phyloP scores from a whole-genome alignment of 2,113 vertebrate species.

The Sakesphorus luctuosus region DNA sequence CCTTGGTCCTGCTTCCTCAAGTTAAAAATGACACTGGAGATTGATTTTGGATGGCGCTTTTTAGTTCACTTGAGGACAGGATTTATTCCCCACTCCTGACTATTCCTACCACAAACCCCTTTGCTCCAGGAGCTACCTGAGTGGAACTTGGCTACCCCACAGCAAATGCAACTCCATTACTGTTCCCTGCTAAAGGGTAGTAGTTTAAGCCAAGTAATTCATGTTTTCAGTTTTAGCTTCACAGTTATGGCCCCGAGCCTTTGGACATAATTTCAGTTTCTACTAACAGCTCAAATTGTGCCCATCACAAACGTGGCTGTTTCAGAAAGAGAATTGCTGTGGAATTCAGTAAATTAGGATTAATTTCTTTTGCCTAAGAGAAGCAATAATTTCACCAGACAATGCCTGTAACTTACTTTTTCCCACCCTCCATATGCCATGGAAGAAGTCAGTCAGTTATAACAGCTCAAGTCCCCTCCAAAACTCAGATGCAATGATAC shows the following conservation, averaged over 20 bases:
- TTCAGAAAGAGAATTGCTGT: constrained; percentile 9
- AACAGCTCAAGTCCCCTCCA: background rate
- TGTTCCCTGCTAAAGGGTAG: background rate
- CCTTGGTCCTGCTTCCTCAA: background rate
- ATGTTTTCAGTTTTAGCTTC: background rate
- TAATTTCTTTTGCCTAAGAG: constrained; percentile 2
- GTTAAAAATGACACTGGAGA: background rate
- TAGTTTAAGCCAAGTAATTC: background rate
- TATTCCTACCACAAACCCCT: background rate
- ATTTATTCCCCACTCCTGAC: background rate
- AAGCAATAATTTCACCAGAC: background rate
- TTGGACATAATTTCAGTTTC: background rate
- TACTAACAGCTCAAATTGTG: background rate
- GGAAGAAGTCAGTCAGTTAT: background rate
- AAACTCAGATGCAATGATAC: background rate
- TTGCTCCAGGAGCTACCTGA: background rate
- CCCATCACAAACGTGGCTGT: background rate
- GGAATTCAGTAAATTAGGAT: constrained; percentile 5
- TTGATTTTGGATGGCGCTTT: background rate
- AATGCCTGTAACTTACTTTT: background rate
- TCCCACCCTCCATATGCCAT: background rate
- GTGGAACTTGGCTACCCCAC: background rate
- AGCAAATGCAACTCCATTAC: background rate
- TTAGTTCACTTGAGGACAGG: background rate
- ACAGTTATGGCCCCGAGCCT: background rate